Evolutionary conservation across 2,888 invertebrate species (phyloP), one percentile per base, ranked within the genome.

Genomic region (Meteorus colon): DNA sequence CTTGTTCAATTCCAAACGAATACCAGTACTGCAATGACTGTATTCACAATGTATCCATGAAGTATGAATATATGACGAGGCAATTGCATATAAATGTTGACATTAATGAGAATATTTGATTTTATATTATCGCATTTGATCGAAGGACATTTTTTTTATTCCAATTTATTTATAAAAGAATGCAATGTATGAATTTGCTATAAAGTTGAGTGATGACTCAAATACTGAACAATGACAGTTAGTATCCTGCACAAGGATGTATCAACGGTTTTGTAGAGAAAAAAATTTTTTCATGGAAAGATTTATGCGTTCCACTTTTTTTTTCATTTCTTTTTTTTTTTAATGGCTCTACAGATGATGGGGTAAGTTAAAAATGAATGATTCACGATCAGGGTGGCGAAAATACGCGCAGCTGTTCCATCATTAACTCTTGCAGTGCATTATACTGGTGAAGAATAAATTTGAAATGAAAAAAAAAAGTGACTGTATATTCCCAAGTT

Each of bases 281-380:
- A 24, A 48, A 70, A 45, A 68, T 55, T 41, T 63, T 19, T 75
- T 63, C 27, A 34, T 71, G 24, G 68, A 71, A 68, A 67, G 68
- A 74, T 76, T 67, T 66, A 69, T 41, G 27, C 51, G n/a, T 55
- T 19, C 8, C 1, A 19, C n/a, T 55, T 55, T 55, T 55, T 55
- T 73, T 27, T 63, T 29, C 65, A 74, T 78, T 76, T 79, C 34
- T 73, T 41, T 63, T 45, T 69, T 78, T 78, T 78, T 79, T 66
- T 34, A 62, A 63, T 51, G 37, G 62, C 19, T 51, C 48, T 75
- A 74, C 66, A 24, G 51, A 74, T 37, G 72, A 75, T 86, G 81
- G 87, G 87, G 87, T 86, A 84, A 84, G 86, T 86, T 86, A 83
- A 81, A 79, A 82, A 84, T 83, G 85, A 84, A 85, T 83, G 81